Evolutionary conservation across 2,113 vertebrate species (phyloP), one percentile per base, ranked within the genome.

Genomic region (Oriolus oriolus): DNA sequence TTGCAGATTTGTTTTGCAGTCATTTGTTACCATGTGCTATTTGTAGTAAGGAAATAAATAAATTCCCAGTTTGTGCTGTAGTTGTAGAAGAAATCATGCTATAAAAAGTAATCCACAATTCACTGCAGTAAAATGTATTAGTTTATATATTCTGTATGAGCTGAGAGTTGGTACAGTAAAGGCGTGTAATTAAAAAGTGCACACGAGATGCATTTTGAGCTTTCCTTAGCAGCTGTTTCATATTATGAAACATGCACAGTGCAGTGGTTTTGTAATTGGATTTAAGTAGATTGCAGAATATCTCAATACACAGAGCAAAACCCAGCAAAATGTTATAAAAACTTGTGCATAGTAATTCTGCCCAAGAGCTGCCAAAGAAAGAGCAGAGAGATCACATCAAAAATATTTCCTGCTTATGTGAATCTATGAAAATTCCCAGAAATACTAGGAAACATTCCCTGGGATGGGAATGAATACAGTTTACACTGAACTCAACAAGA

Each of bases 191-290:
- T 88, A 92, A 84, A 96, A 89, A 95, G 30, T 89, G 60, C 79
- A 77, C 78, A 88, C 87, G 27, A 64, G 69, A 88, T 74, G 23
- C 63, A 79, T 83, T 87, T 95, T 83, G 77, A 89, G 57, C 50
- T 90, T 70, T 90, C 90, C 84, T 93, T 74, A 88, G 83, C 90
- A 95, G 92, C 92, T 95, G 83, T 86, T 96, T 92, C 47, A 14
- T 86, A 95, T 92, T 96, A 84, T 19, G 64, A 90, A 94, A 78
- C 56, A 71, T 57, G 64, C 85, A 93, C 76, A 68, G 82, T 84
- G 85, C 52, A 70, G 71, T 84, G 41, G 47, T 71, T 95, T 94
- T 90, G 42, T 93, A 88, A 80, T 33, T 94, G 68, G 56, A 80
- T 91, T 94, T 88, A 84, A 88, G 92, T 53, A 92, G 76, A 68